Base-by-base conservation (phyloP, 2,888 invertebrate genomes). In the Lamproptera curius region DNA sequence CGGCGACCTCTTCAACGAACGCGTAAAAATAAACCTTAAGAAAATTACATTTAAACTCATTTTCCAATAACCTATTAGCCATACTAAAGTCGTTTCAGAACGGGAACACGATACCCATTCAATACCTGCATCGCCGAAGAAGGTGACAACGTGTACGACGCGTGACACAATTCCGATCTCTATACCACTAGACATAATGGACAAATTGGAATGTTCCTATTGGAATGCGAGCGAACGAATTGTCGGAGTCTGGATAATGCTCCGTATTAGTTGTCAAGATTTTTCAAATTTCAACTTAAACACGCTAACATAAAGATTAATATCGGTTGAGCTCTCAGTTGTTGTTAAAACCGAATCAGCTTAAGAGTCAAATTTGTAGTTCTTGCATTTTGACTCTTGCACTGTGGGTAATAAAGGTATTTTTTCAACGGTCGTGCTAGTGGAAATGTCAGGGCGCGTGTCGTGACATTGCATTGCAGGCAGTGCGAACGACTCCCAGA, bases 401-500 rank as follows among this genome's bases (percentile, higher is more conserved):
- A 1, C 0, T 0, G 0, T 10, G 1, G 0, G 0, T 0, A 0
- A 1, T 60, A 66, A 51, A 49, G 62, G 68, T 51, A 48, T 20
- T 33, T 53, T 36, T 70, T 1, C 46, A 0, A 52, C 57, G 49
- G 37, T 35, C 37, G 42, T 50, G 53, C 46, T 53, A 44, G 50
- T 65, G 57, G 57, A 64, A 63, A 61, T 63, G 65, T 65, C 59
- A 65, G 53, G 58, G 54, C 54, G 59, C n/a, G 70, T 76, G 82
- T 77, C 82, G 76, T 71, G 82, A 82, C 80, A 84, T 84, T 81
- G 78, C 81, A 85, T 85, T 81, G 83, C 83, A 61, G 70, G 63
- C 74, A 73, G 75, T 76, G 84, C 83, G 82, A 85, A 83, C 78
- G 84, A 83, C 83, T 80, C 62, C 57, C 55, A 65, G 79, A 81